phyloP scores from a whole-genome alignment of 2,113 vertebrate genomes.

The Nematolebias whitei region DNA sequence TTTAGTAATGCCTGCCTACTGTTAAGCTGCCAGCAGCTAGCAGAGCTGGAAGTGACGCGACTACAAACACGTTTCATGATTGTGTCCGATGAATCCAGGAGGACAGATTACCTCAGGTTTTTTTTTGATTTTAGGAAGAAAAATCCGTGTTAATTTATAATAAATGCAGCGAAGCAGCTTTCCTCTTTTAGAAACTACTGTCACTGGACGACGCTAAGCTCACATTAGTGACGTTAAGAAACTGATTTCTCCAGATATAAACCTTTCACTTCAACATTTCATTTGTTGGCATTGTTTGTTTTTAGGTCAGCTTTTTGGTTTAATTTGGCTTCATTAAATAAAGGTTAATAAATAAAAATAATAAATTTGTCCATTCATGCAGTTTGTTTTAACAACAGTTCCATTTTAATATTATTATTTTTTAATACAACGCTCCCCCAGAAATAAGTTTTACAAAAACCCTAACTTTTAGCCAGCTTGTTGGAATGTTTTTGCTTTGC shows the following conservation, averaged over 20 bases:
- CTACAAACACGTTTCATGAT: slow-evolving; percentile 22
- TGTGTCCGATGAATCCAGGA: slow-evolving; percentile 15
- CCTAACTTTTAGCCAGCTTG: too few relatives aligned
- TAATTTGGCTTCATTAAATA: not conserved
- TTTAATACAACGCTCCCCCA: too few relatives aligned
- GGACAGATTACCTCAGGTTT: not conserved
- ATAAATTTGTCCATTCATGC: too few relatives aligned
- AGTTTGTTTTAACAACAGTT: too few relatives aligned
- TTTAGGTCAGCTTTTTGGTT: not conserved
- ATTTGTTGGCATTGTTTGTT: too few relatives aligned
- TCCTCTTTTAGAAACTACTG: not conserved
- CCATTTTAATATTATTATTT: too few relatives aligned
- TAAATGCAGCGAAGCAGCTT: not conserved
- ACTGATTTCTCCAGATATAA: not conserved
- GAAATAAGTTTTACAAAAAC: too few relatives aligned
- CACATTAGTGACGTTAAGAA: not conserved
- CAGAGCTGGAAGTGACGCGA: slow-evolving; percentile 39
- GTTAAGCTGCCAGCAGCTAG: slow-evolving; percentile 46
- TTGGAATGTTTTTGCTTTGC: too few relatives aligned
- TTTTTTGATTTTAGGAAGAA: not conserved
- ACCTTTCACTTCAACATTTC: not conserved
- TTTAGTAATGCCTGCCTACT: slow-evolving; percentile 54
- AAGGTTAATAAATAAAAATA: too few relatives aligned
- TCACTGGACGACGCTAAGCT: too few relatives aligned
- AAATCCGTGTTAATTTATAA: not conserved